phyloP scores from a whole-genome alignment of 2,797 vertebrate species.

The Sebastiscus albofasciatus region DNA sequence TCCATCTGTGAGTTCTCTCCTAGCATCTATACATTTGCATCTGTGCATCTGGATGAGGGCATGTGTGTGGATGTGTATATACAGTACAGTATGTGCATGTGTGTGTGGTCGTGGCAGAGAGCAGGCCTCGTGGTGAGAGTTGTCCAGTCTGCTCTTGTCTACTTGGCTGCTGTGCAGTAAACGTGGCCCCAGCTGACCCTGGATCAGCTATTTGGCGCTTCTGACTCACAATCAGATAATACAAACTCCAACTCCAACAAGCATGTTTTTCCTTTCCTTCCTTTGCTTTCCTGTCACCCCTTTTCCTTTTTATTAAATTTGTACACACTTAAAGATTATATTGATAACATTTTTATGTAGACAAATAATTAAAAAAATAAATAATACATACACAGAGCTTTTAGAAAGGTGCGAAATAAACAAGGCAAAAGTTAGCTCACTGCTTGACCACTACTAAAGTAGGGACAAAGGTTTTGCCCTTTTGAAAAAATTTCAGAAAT shows the following conservation, averaged over 20 bases:
- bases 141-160: conserved; percentile 54
- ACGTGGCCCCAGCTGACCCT: conserved; percentile 38
- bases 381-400: too few relatives aligned
- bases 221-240: conserved; percentile 21
- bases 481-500: too few relatives aligned
- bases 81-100: neutral
- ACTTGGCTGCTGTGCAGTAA: conserved; percentile 4
- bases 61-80: neutral
- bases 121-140: conserved; percentile 22
- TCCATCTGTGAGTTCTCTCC: conserved; percentile 21
- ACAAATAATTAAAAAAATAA: too few relatives aligned
- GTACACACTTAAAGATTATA: too few relatives aligned
- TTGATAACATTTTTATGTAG: too few relatives aligned
- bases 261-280: neutral
- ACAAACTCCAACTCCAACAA: neutral
- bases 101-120: neutral
- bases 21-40: conserved; percentile 5
- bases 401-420: too few relatives aligned
- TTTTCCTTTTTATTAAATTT: neutral
- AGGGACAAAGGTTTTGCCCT: too few relatives aligned
- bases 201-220: conserved; percentile 31
- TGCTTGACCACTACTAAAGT: too few relatives aligned
- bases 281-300: neutral
- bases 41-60: conserved; percentile 6
- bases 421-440: too few relatives aligned